Evolutionary conservation across 1,140 invertebrate species (phyloP).

Genomic region (Trypoxylus dichotomus): DNA sequence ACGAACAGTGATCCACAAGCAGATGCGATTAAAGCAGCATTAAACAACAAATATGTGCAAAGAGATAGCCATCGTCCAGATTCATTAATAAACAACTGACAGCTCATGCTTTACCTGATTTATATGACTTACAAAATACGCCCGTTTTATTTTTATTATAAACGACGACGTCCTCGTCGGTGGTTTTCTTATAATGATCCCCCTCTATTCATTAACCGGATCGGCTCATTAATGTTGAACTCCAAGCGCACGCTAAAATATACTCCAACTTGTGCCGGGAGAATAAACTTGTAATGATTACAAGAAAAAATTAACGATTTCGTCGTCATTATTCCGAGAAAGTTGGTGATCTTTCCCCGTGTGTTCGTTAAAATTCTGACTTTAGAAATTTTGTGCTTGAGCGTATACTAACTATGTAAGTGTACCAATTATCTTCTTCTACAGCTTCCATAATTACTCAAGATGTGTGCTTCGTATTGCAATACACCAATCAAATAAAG

Average conservation of each 20-base stretch:
- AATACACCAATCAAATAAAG: too few relatives aligned
- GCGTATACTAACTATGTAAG: too few relatives aligned
- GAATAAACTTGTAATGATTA: slow-evolving; percentile 13
- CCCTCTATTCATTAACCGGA: slow-evolving; percentile 16
- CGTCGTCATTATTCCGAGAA: slow-evolving; percentile 2
- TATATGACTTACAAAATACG: neutral
- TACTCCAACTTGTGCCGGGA: neutral
- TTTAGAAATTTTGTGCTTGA: too few relatives aligned
- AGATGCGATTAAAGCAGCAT: too few relatives aligned
- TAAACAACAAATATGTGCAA: too few relatives aligned
- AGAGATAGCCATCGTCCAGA: too few relatives aligned
- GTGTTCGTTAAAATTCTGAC: neutral
- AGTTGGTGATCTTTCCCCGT: neutral
- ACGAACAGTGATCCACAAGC: too few relatives aligned
- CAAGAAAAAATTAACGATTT: slow-evolving; percentile 19
- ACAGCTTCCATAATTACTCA: too few relatives aligned
- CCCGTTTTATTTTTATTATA: slow-evolving; percentile 27
- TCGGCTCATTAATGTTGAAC: slow-evolving; percentile 15
- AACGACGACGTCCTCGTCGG: neutral
- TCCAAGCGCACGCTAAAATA: neutral
- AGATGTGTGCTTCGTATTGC: too few relatives aligned
- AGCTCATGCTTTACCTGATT: neutral
- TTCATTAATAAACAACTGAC: neutral
- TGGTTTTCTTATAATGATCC: slow-evolving; percentile 24
- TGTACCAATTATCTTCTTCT: too few relatives aligned